Conservation (phyloP, 2,113 vertebrate species). For the Zosterops borbonicus region DNA sequence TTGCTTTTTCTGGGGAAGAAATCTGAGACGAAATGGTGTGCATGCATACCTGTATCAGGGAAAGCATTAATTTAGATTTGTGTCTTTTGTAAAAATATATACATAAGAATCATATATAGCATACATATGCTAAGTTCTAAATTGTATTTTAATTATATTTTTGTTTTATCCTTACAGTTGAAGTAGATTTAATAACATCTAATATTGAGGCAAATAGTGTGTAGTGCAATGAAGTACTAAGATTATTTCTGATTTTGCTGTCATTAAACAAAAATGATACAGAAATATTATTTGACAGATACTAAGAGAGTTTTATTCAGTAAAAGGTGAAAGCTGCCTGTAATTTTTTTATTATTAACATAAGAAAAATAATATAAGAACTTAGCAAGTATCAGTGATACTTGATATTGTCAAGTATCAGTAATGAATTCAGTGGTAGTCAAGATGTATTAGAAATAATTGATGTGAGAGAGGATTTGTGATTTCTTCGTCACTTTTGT, state of each 20-base stretch:
- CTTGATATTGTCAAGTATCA: neutral
- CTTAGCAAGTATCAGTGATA: neutral
- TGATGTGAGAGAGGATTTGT: neutral
- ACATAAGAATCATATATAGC: neutral
- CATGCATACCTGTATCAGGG: neutral
- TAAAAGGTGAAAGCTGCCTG: neutral
- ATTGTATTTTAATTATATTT: neutral
- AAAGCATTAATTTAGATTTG: neutral
- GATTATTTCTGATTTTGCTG: neutral
- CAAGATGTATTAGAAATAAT: neutral
- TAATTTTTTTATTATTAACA: neutral
- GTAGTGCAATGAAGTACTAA: neutral
- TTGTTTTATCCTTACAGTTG: neutral
- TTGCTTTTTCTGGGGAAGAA: neutral
- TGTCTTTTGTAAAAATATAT: neutral
- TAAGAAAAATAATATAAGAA: neutral
- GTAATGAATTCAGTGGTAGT: neutral
- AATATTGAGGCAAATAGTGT: neutral
- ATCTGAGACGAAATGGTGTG: neutral
- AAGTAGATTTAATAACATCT: neutral
- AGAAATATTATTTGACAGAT: neutral
- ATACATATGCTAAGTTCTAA: neutral
- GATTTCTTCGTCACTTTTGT: neutral
- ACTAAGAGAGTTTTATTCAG: neutral
- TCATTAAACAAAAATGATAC: neutral